These are phyloP conservation scores for Drosophila parvula DNA, from an alignment of 1,140 invertebrate species.

Conservation along the genomic window DNA sequence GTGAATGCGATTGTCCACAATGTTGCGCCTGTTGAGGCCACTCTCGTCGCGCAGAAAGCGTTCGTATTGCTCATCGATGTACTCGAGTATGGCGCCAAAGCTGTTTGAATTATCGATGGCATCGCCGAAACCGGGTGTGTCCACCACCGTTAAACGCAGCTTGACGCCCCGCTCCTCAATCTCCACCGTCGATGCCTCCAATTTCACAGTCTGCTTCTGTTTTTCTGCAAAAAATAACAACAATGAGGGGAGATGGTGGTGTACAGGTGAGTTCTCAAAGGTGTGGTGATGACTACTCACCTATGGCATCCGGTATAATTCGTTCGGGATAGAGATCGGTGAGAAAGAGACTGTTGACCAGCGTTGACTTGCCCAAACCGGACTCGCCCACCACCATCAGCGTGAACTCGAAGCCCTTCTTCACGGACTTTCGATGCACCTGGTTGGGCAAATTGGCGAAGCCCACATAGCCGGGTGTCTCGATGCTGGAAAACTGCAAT, in stretches of 20 bases:
- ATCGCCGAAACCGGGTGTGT: constrained; percentile 99
- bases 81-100: constrained; percentile 95
- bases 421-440: constrained; percentile 97
- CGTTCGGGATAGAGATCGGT: constrained; percentile 97
- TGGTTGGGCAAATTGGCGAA: constrained; percentile 98
- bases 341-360: constrained; percentile 99
- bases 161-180: constrained; percentile 97
- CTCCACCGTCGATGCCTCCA: constrained; percentile 96
- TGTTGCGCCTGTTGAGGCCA: constrained; percentile 95
- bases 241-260: neutral
- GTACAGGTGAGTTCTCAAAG: neutral
- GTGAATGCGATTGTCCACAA: constrained; percentile 96
- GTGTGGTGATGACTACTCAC: constrained; percentile 85
- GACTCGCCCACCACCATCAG: constrained; percentile 99
- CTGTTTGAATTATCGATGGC: constrained; percentile 99
- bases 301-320: constrained; percentile 93
- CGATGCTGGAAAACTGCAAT: constrained; percentile 90
- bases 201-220: constrained; percentile 94
- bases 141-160: constrained; percentile 94
- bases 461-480: constrained; percentile 95
- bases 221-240: constrained; percentile 87
- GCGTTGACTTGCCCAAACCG: constrained; percentile 98
- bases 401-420: constrained; percentile 99
- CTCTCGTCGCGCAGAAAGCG: constrained; percentile 95
- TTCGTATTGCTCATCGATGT: constrained; percentile 97